Percentiles rank a stretch among this genome's conserved stretches.
Conservation (phyloP, 2,888 invertebrate genomes). For the Platycnemis pennipes region DNA sequence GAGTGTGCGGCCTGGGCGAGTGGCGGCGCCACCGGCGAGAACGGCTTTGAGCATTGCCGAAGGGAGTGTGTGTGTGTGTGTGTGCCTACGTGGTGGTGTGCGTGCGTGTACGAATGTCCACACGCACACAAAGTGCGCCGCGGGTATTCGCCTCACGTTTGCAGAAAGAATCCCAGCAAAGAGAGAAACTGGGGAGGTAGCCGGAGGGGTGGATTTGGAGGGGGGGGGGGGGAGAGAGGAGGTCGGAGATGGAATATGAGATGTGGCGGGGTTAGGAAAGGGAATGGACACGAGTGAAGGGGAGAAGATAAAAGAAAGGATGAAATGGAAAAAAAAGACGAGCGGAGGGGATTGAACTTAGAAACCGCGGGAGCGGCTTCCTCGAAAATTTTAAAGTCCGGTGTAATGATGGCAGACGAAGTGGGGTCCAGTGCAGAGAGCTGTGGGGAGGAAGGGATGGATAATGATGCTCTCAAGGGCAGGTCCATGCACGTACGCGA, state of each 20-base stretch:
- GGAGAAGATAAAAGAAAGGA: neutral
- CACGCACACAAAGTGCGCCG: neutral
- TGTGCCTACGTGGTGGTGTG: no score
- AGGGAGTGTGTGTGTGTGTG: no score
- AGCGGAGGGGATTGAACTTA: neutral
- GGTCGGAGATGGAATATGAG: neutral
- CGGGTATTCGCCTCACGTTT: conserved; percentile 47
- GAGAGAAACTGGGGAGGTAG: neutral
- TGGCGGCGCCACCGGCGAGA: no score
- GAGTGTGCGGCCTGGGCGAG: no score
- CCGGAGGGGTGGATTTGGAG: neutral
- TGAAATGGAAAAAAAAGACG: neutral
- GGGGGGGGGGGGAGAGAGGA: neutral
- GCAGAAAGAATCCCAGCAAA: conserved; percentile 35
- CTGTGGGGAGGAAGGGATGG: neutral
- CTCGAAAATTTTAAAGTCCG: no score
- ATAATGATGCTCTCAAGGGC: neutral
- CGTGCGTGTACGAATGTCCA: no score
- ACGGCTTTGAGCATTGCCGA: no score
- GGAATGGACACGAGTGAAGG: neutral
- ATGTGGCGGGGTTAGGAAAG: neutral
- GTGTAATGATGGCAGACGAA: no score
- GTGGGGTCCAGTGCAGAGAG: neutral
- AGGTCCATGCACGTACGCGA: no score
- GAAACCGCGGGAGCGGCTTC: no score